Percentiles rank a stretch among this genome's conserved stretches.
Conservation (phyloP, 64 coral and sea anemone genomes). For the Stichodactyla helianthus region DNA sequence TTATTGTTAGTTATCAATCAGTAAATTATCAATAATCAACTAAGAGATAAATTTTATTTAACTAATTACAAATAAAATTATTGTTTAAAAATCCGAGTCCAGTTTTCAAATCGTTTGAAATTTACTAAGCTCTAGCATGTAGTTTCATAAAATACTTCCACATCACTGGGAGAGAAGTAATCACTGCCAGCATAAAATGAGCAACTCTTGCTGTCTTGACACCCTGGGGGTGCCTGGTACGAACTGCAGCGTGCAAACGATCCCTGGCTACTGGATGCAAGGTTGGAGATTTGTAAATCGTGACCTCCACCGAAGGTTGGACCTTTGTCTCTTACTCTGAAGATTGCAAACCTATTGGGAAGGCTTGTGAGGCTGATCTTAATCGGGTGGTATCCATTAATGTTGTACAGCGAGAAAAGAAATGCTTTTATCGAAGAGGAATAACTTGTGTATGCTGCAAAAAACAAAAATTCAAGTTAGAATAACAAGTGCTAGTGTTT, state of each 20-base stretch:
- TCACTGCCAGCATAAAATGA: neutral
- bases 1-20: too few species aligned
- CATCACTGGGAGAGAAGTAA: neutral
- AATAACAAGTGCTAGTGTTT: too few species aligned
- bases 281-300: neutral
- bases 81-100: too few species aligned
- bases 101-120: too few species aligned
- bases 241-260: neutral
- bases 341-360: neutral
- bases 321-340: neutral
- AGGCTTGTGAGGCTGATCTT: neutral
- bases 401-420: neutral
- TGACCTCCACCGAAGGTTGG: neutral
- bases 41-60: too few species aligned
- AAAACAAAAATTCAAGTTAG: neutral
- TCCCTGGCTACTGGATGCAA: neutral
- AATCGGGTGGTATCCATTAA: neutral
- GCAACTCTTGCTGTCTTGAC: neutral
- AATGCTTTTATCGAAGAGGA: neutral
- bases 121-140: neutral
- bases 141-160: constrained; percentile 3
- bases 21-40: too few species aligned
- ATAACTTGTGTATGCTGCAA: neutral
- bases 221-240: neutral
- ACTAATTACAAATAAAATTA: too few species aligned